Conservation (phyloP, 2,113 vertebrate species). For the Nesoenas mayeri region DNA sequence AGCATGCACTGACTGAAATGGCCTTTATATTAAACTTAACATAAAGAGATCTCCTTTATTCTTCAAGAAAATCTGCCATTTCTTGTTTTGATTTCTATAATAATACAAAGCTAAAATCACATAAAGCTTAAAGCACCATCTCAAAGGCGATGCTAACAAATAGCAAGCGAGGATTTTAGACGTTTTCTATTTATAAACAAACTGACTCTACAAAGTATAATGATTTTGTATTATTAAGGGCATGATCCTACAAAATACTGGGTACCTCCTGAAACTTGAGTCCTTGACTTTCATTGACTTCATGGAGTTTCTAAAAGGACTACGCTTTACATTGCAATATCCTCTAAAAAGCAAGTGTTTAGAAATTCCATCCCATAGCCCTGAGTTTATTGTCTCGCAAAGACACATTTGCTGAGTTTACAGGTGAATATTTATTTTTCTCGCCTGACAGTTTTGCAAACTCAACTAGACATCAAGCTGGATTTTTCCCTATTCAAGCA, state of each 20-base stretch:
- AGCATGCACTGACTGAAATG: not conserved
- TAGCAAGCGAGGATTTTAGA: not conserved
- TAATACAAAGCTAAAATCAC: not conserved
- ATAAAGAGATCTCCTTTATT: not conserved
- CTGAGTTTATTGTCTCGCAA: not conserved
- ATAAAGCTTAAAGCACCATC: not conserved
- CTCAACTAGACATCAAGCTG: conserved; percentile 26
- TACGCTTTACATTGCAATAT: not conserved
- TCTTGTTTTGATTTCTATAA: conserved; percentile 27
- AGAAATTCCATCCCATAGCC: conserved; percentile 3
- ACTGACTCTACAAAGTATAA: not conserved
- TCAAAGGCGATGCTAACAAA: conserved; percentile 20
- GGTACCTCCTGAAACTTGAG: not conserved
- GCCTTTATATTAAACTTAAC: not conserved
- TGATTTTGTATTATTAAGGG: conserved; percentile 19
- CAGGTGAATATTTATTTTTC: conserved; percentile 41
- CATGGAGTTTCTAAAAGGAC: not conserved
- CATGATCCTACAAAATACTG: not conserved
- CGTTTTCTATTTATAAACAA: not conserved
- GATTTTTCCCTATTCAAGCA: conserved; percentile 41
- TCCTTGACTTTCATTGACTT: not conserved
- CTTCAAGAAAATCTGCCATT: not conserved
- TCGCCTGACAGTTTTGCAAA: conserved; percentile 38
- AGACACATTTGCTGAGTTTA: conserved; percentile 19
- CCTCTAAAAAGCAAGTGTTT: not conserved